Evolutionary conservation across 2,113 vertebrate genomes (phyloP), one percentile per base, ranked within the genome.

Genomic region (Corythornis cristatus): DNA sequence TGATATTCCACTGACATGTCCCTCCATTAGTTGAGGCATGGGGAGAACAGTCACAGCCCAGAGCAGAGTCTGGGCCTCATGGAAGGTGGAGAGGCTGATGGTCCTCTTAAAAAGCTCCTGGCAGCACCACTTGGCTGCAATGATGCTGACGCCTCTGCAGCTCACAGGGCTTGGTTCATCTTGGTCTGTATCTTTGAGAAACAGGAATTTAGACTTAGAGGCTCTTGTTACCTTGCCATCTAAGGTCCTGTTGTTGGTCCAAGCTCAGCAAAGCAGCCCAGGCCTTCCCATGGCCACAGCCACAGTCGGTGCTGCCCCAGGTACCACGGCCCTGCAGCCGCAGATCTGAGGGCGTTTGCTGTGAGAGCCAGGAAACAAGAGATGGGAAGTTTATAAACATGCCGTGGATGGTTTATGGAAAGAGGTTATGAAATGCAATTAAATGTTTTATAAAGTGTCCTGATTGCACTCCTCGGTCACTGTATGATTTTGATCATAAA

Each of bases 381-480:
- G 26, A 35, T 17, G 64, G 87, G 87, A 67, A 70, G 42, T 91
- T 86, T 88, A 79, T 93, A 91, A 95, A 93, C 73, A 86, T 2
- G 3, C 31, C 9, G 2, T 0, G 5, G 71, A 54, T 53, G n/a
- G 40, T 93, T 95, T 73, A 61, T 40, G 43, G 73, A 75, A 93
- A 66, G 58, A 73, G 21, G 56, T 88, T 84, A 81, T 73, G 70
- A 90, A 93, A 91, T 28, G 64, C 60, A 86, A 76, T 83, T 73
- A 82, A 86, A 86, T 29, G 28, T 82, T 92, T 88, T 72, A 82
- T 83, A 35, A 90, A 88, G 66, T 4, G 15, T 76, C 57, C 75
- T 35, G 53, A 79, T 82, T 46, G 35, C 67, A 22, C 18, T 85
- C 10, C 21, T 86, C 21, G 4, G 70, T 79, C 70, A 37, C 71